These are phyloP conservation scores for Malachius bipustulatus DNA, from an alignment of 2,888 invertebrate species.

Conservation along the genomic window DNA sequence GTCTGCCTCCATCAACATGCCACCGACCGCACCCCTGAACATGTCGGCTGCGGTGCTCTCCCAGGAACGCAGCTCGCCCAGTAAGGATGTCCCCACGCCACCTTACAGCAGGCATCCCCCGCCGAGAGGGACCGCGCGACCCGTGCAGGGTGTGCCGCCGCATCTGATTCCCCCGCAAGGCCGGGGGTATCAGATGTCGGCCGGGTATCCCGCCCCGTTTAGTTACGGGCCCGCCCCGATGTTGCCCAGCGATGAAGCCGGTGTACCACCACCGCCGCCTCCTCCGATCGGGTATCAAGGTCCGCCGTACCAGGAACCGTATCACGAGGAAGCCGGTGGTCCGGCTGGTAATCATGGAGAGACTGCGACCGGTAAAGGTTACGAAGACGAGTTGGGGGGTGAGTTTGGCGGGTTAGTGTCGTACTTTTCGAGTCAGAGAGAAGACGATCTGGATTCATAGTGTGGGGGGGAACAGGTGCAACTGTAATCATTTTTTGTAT, in stretches of 20 bases:
- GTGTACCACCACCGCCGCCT: constrained; percentile 28
- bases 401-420: constrained; percentile 86
- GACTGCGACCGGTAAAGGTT: constrained; percentile 33
- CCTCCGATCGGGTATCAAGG: constrained; percentile 35
- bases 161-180: constrained; percentile 32
- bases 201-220: constrained; percentile 26
- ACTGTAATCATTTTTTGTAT: too few relatives aligned
- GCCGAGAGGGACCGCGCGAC: constrained; percentile 12
- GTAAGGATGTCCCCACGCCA: constrained; percentile 27
- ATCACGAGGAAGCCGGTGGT: constrained; percentile 17
- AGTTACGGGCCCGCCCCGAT: constrained; percentile 39
- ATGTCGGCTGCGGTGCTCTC: constrained; percentile 11
- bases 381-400: constrained; percentile 47
- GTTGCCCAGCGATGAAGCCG: constrained; percentile 32
- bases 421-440: constrained; percentile 82
- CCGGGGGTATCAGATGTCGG: too few relatives aligned
- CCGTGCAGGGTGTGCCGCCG: constrained; percentile 9
- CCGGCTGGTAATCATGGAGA: constrained; percentile 17
- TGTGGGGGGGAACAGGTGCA: too few relatives aligned
- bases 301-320: constrained; percentile 31
- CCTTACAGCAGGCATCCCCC: constrained; percentile 19
- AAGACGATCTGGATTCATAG: constrained; percentile 78
- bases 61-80: constrained; percentile 29
- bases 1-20: constrained; percentile 26
- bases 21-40: constrained; percentile 6